Evolutionary conservation across 2,113 vertebrate genomes (phyloP).

Genomic region (Brachyistius frenatus): DNA sequence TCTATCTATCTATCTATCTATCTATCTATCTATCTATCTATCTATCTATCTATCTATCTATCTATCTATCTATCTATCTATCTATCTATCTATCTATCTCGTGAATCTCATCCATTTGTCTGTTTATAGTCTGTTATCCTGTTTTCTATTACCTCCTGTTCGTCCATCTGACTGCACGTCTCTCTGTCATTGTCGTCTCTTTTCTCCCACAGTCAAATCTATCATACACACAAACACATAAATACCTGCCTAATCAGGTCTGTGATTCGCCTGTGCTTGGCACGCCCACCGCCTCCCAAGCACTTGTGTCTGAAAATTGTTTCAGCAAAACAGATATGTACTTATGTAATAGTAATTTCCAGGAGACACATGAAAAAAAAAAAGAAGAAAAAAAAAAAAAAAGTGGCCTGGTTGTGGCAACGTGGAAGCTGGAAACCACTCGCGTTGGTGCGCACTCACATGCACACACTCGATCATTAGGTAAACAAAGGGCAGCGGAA

Average conservation of each 20-base stretch:
- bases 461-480: slow-evolving; percentile 71
- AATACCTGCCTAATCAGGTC: neutral
- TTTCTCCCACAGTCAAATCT: neutral
- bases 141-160: slow-evolving; percentile 9
- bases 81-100: slow-evolving; percentile 8
- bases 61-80: slow-evolving; percentile 1
- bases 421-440: slow-evolving; percentile 30
- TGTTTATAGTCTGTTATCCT: neutral
- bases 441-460: slow-evolving; percentile 33
- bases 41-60: slow-evolving; percentile 3
- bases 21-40: slow-evolving; percentile 30
- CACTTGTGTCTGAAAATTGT: too few relatives aligned
- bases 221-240: neutral
- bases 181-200: neutral
- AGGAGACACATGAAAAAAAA: neutral
- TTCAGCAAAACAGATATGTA: too few relatives aligned
- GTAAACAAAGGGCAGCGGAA: slow-evolving; percentile 87
- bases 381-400: neutral
- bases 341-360: slow-evolving; percentile 8
- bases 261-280: neutral
- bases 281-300: too few relatives aligned
- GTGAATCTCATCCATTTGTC: slow-evolving; percentile 1
- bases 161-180: neutral
- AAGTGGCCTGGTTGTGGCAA: slow-evolving; percentile 1
- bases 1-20: too few relatives aligned